Base-by-base conservation (phyloP, 2,797 vertebrate species). In the Microctenopoma steveboyesi region DNA sequence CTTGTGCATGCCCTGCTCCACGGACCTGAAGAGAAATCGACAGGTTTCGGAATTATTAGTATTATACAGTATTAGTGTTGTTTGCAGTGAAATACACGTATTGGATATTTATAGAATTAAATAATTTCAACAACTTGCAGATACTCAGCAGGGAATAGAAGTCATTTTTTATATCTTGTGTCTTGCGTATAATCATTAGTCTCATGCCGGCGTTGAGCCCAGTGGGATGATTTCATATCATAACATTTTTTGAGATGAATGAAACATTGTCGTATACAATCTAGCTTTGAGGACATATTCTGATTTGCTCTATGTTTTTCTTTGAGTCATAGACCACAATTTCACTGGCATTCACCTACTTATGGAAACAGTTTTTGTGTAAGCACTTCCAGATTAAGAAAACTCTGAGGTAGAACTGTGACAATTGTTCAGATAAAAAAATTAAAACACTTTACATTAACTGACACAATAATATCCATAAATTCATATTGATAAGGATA, bases 301-400 rank as follows among this genome's bases (percentile, higher is more conserved):
- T 45, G 40, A 66, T 71, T 47, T 58, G 58, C 45, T 69, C 53
- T 53, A n/a, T n/a, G 64, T 53, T 68, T 64, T 47, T 62, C 40
- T 76, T 54, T 79, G 72, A 76, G 72, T 80, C 64, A 85, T 47
- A 78, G 66, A 77, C 69, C 69, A 76, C 70, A 76, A 61, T 83
- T 84, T 72, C 52, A 65, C 52, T 81, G 48, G 4, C 13, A 33
- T 78, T 76, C 40, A 51, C 46, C 48, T 68, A 78, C 74, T 87
- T 72, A 18, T 63, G 51, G 43, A 85, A 79, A 84, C 65, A 82
- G 74, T 52, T 42, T 55, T 62, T 8, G 33, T 35, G 33, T 35
- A 35, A 35, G 59, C 53, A 69, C 30, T 18, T 15, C 37, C 52
- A 45, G 5, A 54, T 69, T 43, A 22, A 42, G 15, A 45, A 28